Conservation (phyloP, 2,888 invertebrate species). For the Autographa gamma region DNA sequence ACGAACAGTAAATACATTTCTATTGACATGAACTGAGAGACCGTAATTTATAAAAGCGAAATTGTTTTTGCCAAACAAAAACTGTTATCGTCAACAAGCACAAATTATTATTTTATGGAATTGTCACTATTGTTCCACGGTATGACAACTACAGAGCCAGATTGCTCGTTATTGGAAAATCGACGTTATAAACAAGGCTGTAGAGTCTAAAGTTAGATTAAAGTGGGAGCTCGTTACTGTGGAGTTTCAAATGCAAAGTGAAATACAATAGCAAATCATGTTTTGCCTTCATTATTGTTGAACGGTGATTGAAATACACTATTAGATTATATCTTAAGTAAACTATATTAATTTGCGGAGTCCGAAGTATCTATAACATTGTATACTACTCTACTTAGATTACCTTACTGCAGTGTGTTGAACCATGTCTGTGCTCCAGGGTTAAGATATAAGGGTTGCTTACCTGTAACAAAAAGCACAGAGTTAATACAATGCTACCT, state of each 20-base stretch:
- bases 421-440: too few species aligned
- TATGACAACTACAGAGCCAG: conserved; percentile 29
- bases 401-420: not conserved
- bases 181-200: not conserved
- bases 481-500: not conserved
- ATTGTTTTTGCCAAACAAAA: conserved; percentile 33
- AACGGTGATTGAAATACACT: conserved; percentile 11
- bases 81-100: conserved; percentile 25
- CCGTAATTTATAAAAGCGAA: conserved; percentile 6
- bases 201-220: conserved; percentile 31
- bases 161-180: conserved; percentile 24
- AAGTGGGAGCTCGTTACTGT: conserved; percentile 26
- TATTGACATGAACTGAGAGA: conserved; percentile 1
- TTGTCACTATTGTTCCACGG: conserved; percentile 44
- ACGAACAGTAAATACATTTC: not conserved
- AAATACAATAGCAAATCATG: conserved; percentile 39
- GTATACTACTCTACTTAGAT: not conserved
- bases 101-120: conserved; percentile 44
- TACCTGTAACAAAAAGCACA: conserved; percentile 48
- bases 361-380: not conserved
- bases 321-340: not conserved
- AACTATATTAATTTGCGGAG: not conserved
- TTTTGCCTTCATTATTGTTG: conserved; percentile 31
- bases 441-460: conserved; percentile 9
- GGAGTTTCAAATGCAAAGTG: conserved; percentile 33